Evolutionary conservation across 2,797 vertebrate genomes (phyloP).

Genomic region (Masticophis lateralis): DNA sequence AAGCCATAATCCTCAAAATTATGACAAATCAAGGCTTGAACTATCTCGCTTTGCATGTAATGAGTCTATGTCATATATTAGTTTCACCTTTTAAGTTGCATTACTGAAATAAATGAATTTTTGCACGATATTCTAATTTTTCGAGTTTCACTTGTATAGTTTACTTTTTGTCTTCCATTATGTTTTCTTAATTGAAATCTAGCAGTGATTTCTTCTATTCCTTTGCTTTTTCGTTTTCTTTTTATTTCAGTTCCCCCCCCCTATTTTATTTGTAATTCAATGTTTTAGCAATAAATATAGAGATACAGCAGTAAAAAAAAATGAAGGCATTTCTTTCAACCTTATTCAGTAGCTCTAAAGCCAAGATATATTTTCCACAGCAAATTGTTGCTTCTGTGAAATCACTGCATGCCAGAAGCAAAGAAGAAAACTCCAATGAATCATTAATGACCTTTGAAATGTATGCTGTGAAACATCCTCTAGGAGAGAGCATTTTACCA

Average conservation of each 20-base stretch:
- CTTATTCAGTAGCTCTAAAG: not conserved
- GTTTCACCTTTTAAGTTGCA: too few species aligned
- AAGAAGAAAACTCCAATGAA: slow-evolving; percentile 35
- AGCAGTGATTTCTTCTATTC: not conserved
- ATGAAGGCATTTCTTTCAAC: not conserved
- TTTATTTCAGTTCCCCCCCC: not conserved
- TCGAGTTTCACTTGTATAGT: too few species aligned
- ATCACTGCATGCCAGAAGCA: slow-evolving; percentile 10
- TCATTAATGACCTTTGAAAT: slow-evolving; percentile 41
- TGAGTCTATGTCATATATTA: too few species aligned
- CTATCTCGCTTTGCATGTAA: too few species aligned
- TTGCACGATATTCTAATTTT: too few species aligned
- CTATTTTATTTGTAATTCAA: not conserved
- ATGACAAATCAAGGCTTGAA: too few species aligned
- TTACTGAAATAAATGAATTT: too few species aligned
- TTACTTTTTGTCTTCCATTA: not conserved
- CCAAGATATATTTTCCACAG: not conserved
- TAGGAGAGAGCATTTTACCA: slow-evolving; percentile 41
- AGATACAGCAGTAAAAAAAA: not conserved
- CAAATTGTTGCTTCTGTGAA: slow-evolving; percentile 6
- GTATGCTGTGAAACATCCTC: slow-evolving; percentile 36
- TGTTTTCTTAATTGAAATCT: not conserved
- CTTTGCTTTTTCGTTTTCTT: not conserved
- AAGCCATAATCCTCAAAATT: too few species aligned
- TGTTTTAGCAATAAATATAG: not conserved